A percentile compares a stretch with the other conserved stretches of the same genome.
Conservation (phyloP, 2,888 invertebrate species). For the Tipula lateralis region DNA sequence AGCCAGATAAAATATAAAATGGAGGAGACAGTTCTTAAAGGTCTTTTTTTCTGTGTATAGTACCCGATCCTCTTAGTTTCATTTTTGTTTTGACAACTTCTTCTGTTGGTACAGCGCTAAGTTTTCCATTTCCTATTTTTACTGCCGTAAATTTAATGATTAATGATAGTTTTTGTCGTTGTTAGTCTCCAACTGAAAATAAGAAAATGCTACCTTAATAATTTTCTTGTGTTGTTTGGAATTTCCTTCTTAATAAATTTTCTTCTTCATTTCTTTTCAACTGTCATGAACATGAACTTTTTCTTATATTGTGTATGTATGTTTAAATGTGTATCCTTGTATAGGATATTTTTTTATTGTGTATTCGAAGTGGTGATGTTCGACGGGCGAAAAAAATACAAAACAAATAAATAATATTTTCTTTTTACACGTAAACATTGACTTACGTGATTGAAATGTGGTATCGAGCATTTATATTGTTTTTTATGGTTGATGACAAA, state of each 20-base stretch:
- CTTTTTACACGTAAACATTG: too few species aligned
- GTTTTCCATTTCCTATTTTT: not conserved
- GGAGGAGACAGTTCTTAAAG: not conserved
- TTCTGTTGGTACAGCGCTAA: not conserved
- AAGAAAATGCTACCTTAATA: slow-evolving; percentile 9
- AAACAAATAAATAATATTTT: too few species aligned
- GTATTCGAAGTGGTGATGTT: not conserved
- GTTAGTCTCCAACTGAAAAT: not conserved
- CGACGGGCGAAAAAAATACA: not conserved
- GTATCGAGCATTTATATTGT: too few species aligned
- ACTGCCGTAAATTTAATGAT: not conserved
- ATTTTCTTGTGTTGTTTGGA: slow-evolving; percentile 11
- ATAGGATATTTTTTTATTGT: not conserved
- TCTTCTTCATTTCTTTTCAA: not conserved
- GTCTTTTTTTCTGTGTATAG: not conserved
- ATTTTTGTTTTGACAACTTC: not conserved
- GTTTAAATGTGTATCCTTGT: too few species aligned
- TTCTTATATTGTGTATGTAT: not conserved
- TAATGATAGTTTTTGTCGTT: slow-evolving; percentile 1
- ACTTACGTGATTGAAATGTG: too few species aligned
- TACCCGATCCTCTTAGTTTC: not conserved
- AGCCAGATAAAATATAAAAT: not conserved
- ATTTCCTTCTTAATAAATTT: not conserved
- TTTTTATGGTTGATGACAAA: too few species aligned
- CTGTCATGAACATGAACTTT: slow-evolving; percentile 15